Conservation (phyloP, 2,888 invertebrate species). For the Dryocosmus kuriphilus region DNA sequence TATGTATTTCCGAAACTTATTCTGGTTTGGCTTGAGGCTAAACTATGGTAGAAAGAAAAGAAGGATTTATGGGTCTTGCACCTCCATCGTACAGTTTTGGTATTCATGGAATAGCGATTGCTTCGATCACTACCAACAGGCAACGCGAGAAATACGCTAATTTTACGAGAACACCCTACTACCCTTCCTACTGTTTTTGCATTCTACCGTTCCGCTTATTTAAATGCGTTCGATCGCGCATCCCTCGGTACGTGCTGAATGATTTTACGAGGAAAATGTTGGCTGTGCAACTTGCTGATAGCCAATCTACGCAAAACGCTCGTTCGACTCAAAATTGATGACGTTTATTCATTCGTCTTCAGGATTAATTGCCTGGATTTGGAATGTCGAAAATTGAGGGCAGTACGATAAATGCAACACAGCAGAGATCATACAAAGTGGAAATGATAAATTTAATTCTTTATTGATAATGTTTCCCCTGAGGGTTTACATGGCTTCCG, state of each 20-base stretch:
- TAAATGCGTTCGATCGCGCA: slow-evolving; percentile 50
- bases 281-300: slow-evolving; percentile 29
- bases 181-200: slow-evolving; percentile 45
- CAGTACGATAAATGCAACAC: background rate
- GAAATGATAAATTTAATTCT: too few species aligned
- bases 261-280: slow-evolving; percentile 40
- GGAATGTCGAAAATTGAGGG: background rate
- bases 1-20: background rate
- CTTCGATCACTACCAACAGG: slow-evolving; percentile 62
- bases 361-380: slow-evolving; percentile 27
- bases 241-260: slow-evolving; percentile 41
- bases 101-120: slow-evolving; percentile 75
- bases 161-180: slow-evolving; percentile 65
- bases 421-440: background rate
- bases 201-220: slow-evolving; percentile 51
- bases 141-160: slow-evolving; percentile 70
- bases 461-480: too few species aligned
- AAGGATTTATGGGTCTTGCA: slow-evolving; percentile 3
- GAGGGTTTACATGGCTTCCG: too few species aligned
- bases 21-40: slow-evolving; percentile 1
- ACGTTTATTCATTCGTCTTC: slow-evolving; percentile 36
- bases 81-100: slow-evolving; percentile 66
- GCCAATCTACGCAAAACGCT: slow-evolving; percentile 32
- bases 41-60: background rate
- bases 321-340: slow-evolving; percentile 29